Evolutionary conservation across 2,888 invertebrate genomes (phyloP), one percentile per base, ranked within the genome.

Genomic region (Caenorhabditis angaria): DNA sequence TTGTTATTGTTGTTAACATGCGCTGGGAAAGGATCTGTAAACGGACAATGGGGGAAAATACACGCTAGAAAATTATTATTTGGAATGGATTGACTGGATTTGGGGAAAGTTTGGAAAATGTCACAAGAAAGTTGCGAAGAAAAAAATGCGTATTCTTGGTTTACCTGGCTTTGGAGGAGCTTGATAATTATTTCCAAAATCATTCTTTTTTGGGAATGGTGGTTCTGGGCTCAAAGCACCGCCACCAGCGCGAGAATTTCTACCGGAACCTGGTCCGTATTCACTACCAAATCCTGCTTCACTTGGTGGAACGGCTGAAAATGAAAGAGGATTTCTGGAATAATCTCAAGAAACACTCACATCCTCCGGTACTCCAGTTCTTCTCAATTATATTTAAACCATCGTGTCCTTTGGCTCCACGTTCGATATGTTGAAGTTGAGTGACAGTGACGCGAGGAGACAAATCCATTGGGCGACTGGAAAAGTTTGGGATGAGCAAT

Each of bases 401-500:
- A 35, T 77, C 83, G 12, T 77, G 79, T 14, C 86, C 86, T 32
- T 75, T 79, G 18, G 63, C 75, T 63, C 83, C 82, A 35, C 83
- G 71, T 41, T 86, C 86, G 14, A 86, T 82, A 48, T 82, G 78
- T 29, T 84, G 79, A 41, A 85, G 81, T 56, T 86, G 83, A 25
- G 83, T 87, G 12, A 86, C 80, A 8, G 82, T 81, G 6, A 86
- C 84, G n/a, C 75, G 70, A 22, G 86, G 86, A 27, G 82, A 78
- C 28, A 85, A 68, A 61, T 87, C 86, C 1, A 76, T 71, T 2
- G 86, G 86, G 8, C 79, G 72, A 68, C 85, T 68, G 41, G 61
- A 59, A 32, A 35, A 27, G 27, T 29, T 20, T 1, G 0, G 8
- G 35, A 51, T 59, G 24, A 35, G 22, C 25, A 32, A 25, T 25